A percentile compares a stretch with the other conserved stretches of the same genome.
These are phyloP conservation scores for Bombus fervidus DNA, from an alignment of 1,140 invertebrate genomes.

Conservation along the genomic window DNA sequence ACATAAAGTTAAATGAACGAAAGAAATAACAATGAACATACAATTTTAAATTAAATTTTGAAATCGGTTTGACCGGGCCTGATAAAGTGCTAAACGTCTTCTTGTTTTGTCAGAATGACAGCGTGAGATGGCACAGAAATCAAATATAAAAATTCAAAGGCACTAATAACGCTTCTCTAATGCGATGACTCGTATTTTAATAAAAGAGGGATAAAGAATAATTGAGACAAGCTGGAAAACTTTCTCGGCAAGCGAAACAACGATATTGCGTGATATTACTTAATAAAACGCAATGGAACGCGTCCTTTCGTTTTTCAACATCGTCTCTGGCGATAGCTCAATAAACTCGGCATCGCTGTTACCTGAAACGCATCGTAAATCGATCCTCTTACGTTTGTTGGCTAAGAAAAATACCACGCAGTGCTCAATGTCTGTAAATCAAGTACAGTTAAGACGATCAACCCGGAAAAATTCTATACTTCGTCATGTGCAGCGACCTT, in stretches of 20 bases:
- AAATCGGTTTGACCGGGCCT: too few relatives aligned
- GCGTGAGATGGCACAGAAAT: too few relatives aligned
- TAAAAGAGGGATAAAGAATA: too few relatives aligned
- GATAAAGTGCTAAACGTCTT: too few relatives aligned
- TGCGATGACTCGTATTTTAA: too few relatives aligned
- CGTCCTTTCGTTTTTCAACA: background rate
- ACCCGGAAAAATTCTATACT: conserved; percentile 24
- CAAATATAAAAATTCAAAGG: too few relatives aligned
- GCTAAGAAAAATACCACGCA: conserved; percentile 8
- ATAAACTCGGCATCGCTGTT: background rate
- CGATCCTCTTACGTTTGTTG: conserved; percentile 5
- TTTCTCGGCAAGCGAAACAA: background rate
- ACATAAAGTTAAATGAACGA: too few relatives aligned
- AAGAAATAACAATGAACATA: too few relatives aligned
- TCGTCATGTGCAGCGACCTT: conserved; percentile 40
- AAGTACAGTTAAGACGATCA: conserved; percentile 29
- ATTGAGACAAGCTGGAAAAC: too few relatives aligned
- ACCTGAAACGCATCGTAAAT: conserved; percentile 18
- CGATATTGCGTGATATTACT: background rate
- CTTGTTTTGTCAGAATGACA: too few relatives aligned
- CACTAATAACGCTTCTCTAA: too few relatives aligned
- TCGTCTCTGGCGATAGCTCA: background rate
- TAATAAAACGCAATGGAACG: background rate
- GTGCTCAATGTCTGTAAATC: conserved; percentile 13
- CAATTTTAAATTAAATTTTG: too few relatives aligned